phyloP scores from a whole-genome alignment of 2,888 invertebrate genomes.

The Microctonus aethiopoides region DNA sequence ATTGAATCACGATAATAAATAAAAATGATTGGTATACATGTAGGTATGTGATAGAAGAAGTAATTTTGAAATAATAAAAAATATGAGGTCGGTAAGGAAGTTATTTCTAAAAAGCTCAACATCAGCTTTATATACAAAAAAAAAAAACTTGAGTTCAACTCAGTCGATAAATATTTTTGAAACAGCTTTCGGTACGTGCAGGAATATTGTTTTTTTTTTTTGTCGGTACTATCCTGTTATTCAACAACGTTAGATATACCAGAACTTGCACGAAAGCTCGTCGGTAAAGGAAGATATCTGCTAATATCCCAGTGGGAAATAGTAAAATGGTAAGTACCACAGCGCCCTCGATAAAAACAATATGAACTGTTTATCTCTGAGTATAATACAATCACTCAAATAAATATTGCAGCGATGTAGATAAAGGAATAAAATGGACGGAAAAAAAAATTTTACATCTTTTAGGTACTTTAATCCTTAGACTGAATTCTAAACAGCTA shows the following conservation, averaged over 20 bases:
- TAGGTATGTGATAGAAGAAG: too few species aligned
- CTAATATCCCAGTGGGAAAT: not conserved
- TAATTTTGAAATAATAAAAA: too few species aligned
- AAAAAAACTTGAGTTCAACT: too few species aligned
- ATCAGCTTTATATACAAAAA: too few species aligned
- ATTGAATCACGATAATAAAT: too few species aligned
- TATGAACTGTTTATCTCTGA: not conserved
- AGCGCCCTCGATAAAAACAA: not conserved
- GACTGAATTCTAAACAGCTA: not conserved
- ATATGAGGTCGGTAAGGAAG: too few species aligned
- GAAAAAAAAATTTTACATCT: not conserved
- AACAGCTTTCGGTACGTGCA: not conserved
- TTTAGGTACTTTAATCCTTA: not conserved
- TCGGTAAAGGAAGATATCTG: slow-evolving; percentile 8
- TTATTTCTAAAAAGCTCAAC: too few species aligned
- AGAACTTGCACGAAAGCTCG: not conserved
- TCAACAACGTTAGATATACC: not conserved
- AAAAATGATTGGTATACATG: too few species aligned
- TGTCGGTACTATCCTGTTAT: not conserved
- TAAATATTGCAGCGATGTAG: not conserved
- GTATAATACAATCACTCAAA: not conserved
- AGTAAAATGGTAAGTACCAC: not conserved
- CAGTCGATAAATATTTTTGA: not conserved
- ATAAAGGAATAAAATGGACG: not conserved
- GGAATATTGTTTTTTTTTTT: not conserved